Evolutionary conservation across 2,113 vertebrate species (phyloP).

Genomic region (Forbesichthys papilliferus): DNA sequence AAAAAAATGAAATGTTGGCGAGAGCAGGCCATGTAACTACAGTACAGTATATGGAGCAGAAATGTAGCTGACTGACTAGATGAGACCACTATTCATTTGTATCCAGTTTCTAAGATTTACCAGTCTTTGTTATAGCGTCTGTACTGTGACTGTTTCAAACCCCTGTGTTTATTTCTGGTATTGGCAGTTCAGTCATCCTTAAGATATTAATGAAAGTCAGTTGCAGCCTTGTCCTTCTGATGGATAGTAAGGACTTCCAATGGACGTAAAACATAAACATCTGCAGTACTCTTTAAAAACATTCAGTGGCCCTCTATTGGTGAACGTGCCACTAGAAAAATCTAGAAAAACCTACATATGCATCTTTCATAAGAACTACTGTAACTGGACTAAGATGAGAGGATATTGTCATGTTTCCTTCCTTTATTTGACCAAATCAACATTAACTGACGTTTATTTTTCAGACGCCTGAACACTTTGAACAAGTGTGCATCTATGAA

Average conservation of each 20-base stretch:
- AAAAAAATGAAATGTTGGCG: too few relatives aligned
- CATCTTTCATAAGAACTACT: too few relatives aligned
- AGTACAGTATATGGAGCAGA: neutral
- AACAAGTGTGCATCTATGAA: slow-evolving; percentile 99
- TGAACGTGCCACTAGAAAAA: too few relatives aligned
- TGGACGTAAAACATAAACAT: too few relatives aligned
- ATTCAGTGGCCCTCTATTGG: too few relatives aligned
- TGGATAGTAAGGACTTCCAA: too few relatives aligned
- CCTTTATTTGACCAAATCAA: slow-evolving; percentile 7
- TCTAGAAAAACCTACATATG: too few relatives aligned
- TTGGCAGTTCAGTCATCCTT: slow-evolving; percentile 23
- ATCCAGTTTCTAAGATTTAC: slow-evolving; percentile 48
- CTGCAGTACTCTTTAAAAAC: too few relatives aligned
- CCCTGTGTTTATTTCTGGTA: slow-evolving; percentile 24
- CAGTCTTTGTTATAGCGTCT: slow-evolving; percentile 52
- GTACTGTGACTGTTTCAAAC: slow-evolving; percentile 17
- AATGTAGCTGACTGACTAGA: slow-evolving; percentile 7
- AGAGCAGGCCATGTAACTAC: slow-evolving; percentile 8
- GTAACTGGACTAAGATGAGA: neutral
- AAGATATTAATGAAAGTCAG: slow-evolving; percentile 24
- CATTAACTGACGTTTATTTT: slow-evolving; percentile 46
- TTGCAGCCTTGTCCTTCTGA: slow-evolving; percentile 7
- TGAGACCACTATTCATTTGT: slow-evolving; percentile 11
- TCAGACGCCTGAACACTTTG: slow-evolving; percentile 93
- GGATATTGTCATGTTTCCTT: slow-evolving; percentile 15